Evolutionary conservation across 1,140 invertebrate genomes (phyloP).

Genomic region (Trachelipus rathkii): DNA sequence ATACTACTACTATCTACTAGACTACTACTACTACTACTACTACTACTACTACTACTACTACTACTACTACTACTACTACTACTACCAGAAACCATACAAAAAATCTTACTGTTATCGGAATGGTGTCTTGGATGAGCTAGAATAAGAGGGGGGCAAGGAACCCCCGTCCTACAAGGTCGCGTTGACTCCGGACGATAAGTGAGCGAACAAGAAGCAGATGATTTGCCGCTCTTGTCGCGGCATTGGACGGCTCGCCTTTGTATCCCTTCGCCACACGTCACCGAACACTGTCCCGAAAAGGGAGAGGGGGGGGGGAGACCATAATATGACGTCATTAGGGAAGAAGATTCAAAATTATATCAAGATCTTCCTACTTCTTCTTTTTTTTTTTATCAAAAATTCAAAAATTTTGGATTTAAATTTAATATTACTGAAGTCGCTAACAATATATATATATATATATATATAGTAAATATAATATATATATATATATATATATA

Average conservation of each 20-base stretch:
- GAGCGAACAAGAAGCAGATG: neutral
- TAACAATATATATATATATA: no score
- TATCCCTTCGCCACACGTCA: constrained; percentile 14
- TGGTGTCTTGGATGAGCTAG: neutral
- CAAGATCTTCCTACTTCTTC: neutral
- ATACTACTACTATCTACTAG: no score
- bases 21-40: no score
- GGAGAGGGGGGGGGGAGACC: no score
- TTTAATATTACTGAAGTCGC: no score
- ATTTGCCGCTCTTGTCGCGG: constrained; percentile 24
- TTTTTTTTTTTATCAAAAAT: neutral
- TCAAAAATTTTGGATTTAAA: no score
- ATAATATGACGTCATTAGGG: no score
- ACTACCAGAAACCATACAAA: no score
- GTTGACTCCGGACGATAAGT: neutral
- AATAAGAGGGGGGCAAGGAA: neutral
- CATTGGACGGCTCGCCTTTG: constrained; percentile 26
- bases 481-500: no score
- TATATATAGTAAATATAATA: no score
- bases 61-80: no score
- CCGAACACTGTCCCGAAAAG: neutral
- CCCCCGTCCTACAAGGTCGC: neutral
- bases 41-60: no score
- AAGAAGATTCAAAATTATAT: neutral
- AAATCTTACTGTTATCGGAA: neutral